Conservation (phyloP, 2,113 vertebrate genomes). For the Sorex fumeus region DNA sequence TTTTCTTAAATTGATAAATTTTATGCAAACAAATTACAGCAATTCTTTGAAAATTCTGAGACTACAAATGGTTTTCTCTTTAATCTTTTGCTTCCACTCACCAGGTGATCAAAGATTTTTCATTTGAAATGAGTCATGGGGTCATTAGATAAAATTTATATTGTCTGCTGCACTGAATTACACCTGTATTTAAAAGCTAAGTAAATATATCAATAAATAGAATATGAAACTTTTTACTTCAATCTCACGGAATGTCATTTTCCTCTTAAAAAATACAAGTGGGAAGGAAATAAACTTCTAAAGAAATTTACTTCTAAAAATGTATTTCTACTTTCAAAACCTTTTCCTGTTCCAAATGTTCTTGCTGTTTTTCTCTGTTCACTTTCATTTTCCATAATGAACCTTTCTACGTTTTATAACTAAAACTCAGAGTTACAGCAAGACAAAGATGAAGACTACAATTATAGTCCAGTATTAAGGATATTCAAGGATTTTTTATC, state of each 20-base stretch:
- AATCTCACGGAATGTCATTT: not conserved
- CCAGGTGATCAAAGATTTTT: constrained; percentile 86
- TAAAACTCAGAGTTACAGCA: not conserved
- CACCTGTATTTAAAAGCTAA: constrained; percentile 50
- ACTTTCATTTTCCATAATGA: not conserved
- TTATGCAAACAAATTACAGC: constrained; percentile 86
- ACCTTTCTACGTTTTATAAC: not conserved
- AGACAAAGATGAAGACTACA: too few relatives aligned
- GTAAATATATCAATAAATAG: constrained; percentile 13
- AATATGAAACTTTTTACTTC: not conserved
- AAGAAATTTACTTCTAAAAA: constrained; percentile 18
- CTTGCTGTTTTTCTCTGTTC: not conserved
- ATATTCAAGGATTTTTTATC: not conserved
- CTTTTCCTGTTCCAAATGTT: not conserved
- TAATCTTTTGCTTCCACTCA: constrained; percentile 83
- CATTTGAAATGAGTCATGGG: constrained; percentile 79
- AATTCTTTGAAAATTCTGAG: constrained; percentile 87
- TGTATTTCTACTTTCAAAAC: not conserved
- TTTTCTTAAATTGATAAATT: constrained; percentile 86
- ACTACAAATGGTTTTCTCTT: constrained; percentile 81
- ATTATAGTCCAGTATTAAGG: too few relatives aligned
- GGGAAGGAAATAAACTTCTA: not conserved
- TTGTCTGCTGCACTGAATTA: not conserved
- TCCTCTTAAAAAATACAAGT: not conserved
- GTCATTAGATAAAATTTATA: constrained; percentile 74